These are phyloP conservation scores for Karalla daura DNA, from an alignment of 2,797 vertebrate genomes.

Conservation along the genomic window DNA sequence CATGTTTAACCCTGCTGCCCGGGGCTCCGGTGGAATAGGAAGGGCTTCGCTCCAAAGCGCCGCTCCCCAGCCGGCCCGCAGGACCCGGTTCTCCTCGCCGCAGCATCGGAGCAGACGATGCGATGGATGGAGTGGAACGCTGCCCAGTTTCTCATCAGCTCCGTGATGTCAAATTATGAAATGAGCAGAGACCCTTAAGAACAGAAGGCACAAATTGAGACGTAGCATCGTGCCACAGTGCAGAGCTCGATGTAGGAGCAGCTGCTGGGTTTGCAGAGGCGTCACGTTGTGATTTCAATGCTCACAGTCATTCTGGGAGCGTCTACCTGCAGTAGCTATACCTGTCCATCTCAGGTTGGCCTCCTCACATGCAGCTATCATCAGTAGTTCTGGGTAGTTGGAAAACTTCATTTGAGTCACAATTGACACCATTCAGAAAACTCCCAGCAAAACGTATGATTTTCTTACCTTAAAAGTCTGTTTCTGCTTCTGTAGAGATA, in stretches of 20 bases:
- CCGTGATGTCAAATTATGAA: slow-evolving; percentile 54
- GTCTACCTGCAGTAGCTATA: slow-evolving; percentile 9
- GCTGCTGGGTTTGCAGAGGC: slow-evolving; percentile 31
- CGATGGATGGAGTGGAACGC: slow-evolving; percentile 43
- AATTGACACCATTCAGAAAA: no score
- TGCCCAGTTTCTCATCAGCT: slow-evolving; percentile 45
- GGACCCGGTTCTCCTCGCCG: slow-evolving; percentile 8
- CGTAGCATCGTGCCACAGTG: slow-evolving; percentile 7
- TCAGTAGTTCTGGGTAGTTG: no score
- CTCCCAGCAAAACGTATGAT: no score
- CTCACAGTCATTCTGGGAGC: not conserved
- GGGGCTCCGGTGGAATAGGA: slow-evolving; percentile 57
- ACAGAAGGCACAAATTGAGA: slow-evolving; percentile 50
- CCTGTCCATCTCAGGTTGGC: no score
- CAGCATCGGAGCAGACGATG: slow-evolving; percentile 31
- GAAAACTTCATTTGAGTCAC: no score
- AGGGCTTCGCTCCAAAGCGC: slow-evolving; percentile 49
- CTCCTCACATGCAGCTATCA: no score
- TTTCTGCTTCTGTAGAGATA: no score
- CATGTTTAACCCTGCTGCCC: slow-evolving; percentile 57
- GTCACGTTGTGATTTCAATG: slow-evolving; percentile 22
- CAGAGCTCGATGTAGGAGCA: slow-evolving; percentile 24
- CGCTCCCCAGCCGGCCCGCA: slow-evolving; percentile 30
- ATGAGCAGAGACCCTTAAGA: slow-evolving; percentile 41
- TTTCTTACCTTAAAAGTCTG: no score